Evolutionary conservation across 2,888 invertebrate genomes (phyloP).

Genomic region (Eugnorisma glareosa): DNA sequence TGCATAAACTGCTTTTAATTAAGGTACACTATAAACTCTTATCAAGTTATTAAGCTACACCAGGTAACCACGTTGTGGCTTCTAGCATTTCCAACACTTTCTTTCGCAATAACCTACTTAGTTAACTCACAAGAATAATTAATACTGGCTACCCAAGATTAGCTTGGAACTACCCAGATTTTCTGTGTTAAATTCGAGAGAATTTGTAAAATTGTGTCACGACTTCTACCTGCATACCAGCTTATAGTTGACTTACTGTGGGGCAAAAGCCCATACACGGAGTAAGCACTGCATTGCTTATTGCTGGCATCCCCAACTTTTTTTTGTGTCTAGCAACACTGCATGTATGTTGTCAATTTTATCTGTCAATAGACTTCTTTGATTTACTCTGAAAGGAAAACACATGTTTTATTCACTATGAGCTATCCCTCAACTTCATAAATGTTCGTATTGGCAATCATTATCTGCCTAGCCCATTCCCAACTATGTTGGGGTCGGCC

Average conservation of each 20-base stretch:
- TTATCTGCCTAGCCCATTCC: neutral
- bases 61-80: conserved; percentile 19
- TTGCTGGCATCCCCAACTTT: neutral
- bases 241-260: neutral
- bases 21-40: conserved; percentile 22
- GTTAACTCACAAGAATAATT: conserved; percentile 25
- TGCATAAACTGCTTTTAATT: conserved; percentile 1
- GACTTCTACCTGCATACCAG: neutral
- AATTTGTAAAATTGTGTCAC: neutral
- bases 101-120: conserved; percentile 35
- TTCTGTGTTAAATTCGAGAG: neutral
- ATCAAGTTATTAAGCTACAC: conserved; percentile 19
- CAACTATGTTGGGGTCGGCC: neutral
- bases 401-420: too few species aligned
- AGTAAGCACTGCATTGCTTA: neutral
- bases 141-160: conserved; percentile 12
- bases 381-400: neutral
- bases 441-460: neutral
- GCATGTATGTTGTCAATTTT: neutral
- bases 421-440: too few species aligned
- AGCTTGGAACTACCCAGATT: neutral
- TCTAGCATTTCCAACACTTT: conserved; percentile 16
- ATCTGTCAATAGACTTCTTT: neutral
- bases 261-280: neutral
- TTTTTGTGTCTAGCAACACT: neutral